phyloP scores from a whole-genome alignment of 2,888 invertebrate genomes.

The Aricia artaxerxes region DNA sequence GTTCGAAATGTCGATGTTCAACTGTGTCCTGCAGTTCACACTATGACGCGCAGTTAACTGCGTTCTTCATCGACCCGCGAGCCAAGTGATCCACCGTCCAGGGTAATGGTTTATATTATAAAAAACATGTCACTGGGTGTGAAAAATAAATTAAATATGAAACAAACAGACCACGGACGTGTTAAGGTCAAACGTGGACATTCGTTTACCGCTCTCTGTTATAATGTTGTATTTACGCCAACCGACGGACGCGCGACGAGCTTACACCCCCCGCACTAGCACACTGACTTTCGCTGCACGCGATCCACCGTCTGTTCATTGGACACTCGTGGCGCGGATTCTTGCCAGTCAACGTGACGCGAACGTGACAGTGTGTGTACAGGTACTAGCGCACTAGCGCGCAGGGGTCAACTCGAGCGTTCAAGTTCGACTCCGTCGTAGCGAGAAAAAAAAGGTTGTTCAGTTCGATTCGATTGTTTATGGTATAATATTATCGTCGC shows the following conservation, averaged over 20 bases:
- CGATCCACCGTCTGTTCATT: not conserved
- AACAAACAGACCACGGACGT: constrained; percentile 7
- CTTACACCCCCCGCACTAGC: not conserved
- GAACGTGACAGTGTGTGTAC: not conserved
- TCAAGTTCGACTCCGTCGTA: not conserved
- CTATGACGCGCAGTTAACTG: constrained; percentile 69
- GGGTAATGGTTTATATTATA: constrained; percentile 58
- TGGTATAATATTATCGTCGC: not conserved
- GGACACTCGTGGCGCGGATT: constrained; percentile 36
- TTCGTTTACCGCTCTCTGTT: constrained; percentile 10
- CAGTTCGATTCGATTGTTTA: not conserved
- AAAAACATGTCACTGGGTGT: constrained; percentile 13
- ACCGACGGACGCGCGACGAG: not conserved
- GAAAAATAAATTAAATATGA: not conserved
- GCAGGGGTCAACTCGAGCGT: too few relatives aligned
- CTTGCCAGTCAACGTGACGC: constrained; percentile 31
- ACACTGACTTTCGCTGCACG: not conserved
- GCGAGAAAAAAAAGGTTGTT: not conserved
- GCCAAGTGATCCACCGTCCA: constrained; percentile 81
- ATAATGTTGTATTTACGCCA: not conserved
- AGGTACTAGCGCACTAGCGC: not conserved
- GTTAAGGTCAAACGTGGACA: not conserved
- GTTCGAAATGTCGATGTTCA: constrained; percentile 83
- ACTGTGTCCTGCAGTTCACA: constrained; percentile 76
- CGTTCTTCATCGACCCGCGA: constrained; percentile 82